These are phyloP conservation scores for Eublepharis macularius DNA, from an alignment of 2,113 vertebrate species.

Conservation along the genomic window DNA sequence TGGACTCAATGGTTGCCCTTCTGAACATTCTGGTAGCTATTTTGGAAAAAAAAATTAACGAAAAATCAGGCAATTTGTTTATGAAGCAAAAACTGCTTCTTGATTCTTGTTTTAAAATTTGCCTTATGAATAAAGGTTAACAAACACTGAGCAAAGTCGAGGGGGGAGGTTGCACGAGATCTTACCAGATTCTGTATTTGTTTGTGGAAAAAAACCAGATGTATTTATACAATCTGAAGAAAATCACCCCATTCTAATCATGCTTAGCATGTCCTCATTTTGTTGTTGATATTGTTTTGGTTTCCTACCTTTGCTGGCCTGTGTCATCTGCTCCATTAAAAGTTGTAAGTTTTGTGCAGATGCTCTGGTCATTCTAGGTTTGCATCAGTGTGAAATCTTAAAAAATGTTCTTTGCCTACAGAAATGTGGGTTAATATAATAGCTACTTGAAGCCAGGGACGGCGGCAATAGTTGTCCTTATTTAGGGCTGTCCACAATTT, in stretches of 20 bases:
- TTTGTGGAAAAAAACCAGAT: conserved; percentile 18
- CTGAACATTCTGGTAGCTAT: conserved; percentile 20
- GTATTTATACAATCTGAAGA: conserved; percentile 60
- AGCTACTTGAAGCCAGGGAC: conserved; percentile 74
- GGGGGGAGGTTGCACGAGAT: conserved; percentile 29
- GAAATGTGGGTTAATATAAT: conserved; percentile 74
- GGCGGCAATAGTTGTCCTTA: conserved; percentile 84
- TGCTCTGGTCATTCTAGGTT: conserved; percentile 75
- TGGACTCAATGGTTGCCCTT: conserved; percentile 53
- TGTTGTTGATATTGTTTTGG: conserved; percentile 31
- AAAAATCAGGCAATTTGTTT: conserved; percentile 43
- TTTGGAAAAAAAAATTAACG: conserved; percentile 16
- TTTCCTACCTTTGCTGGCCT: conserved; percentile 84
- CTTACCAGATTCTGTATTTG: conserved; percentile 47
- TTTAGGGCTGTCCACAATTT: conserved; percentile 90
- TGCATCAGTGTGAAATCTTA: conserved; percentile 74
- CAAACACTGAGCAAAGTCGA: conserved; percentile 36
- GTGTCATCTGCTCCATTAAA: conserved; percentile 78
- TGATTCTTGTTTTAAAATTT: conserved; percentile 43
- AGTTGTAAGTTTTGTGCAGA: conserved; percentile 76
- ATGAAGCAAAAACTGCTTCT: conserved; percentile 7
- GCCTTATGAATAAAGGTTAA: conserved; percentile 58
- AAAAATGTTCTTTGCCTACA: conserved; percentile 74
- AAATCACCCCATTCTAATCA: conserved; percentile 56
- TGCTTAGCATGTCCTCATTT: conserved; percentile 60